These are phyloP conservation scores for Triops longicaudatus DNA, from an alignment of 1,140 invertebrate species.

Conservation along the genomic window DNA sequence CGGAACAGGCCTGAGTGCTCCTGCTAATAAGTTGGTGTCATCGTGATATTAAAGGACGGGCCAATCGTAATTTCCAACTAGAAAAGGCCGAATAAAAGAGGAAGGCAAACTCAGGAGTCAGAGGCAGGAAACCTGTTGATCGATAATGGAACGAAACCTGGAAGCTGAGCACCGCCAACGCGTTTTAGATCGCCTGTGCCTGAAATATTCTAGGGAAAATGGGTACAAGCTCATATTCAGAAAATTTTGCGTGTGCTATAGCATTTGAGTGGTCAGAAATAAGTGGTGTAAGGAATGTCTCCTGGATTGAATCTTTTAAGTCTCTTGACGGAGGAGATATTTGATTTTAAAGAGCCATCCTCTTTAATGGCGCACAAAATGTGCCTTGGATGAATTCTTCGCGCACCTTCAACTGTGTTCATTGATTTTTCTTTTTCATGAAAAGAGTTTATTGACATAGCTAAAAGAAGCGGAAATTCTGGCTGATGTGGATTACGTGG, in stretches of 20 bases:
- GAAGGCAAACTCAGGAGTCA: background rate
- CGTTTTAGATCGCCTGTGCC: background rate
- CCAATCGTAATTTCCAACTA: background rate
- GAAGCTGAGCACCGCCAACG: background rate
- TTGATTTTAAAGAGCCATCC: background rate
- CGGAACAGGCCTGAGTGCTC: background rate
- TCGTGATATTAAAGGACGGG: background rate
- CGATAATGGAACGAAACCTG: background rate
- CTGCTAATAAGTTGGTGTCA: background rate
- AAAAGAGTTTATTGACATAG: background rate
- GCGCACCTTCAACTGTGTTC: background rate
- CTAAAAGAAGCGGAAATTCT: background rate
- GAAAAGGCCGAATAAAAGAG: background rate
- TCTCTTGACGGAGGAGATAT: background rate
- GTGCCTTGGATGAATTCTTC: background rate
- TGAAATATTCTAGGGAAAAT: too few relatives aligned
- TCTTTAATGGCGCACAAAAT: background rate
- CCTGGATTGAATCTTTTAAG: too few relatives aligned
- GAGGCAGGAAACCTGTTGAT: constrained; percentile 1
- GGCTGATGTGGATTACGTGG: background rate
- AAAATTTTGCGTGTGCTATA: too few relatives aligned
- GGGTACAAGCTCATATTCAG: too few relatives aligned
- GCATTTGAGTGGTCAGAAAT: too few relatives aligned
- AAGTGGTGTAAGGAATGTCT: too few relatives aligned
- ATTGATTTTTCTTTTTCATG: background rate